These are phyloP conservation scores for Lepidochitona cinerea DNA, from an alignment of 2,888 invertebrate genomes.

Conservation along the genomic window DNA sequence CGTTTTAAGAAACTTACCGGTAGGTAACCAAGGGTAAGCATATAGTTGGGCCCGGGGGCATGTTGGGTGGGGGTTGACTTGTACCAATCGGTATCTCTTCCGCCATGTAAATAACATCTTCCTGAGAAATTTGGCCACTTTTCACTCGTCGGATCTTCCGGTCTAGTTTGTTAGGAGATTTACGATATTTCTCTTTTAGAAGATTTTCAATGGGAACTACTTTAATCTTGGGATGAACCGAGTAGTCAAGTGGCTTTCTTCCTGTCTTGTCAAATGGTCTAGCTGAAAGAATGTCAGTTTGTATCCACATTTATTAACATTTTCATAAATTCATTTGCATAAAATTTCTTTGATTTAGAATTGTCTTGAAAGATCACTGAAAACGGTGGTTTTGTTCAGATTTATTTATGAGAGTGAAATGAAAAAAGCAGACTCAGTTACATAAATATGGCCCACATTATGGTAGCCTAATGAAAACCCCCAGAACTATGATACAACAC, in stretches of 20 bases:
- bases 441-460: too few relatives aligned
- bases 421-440: too few relatives aligned
- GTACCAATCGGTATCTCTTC: not conserved
- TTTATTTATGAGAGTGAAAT: not conserved
- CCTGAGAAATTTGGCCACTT: not conserved
- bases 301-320: too few relatives aligned
- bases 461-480: too few relatives aligned
- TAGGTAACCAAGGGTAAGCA: not conserved
- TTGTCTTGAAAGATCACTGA: too few relatives aligned
- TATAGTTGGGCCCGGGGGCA: not conserved
- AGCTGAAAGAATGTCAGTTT: not conserved
- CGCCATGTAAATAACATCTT: not conserved
- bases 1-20: too few relatives aligned
- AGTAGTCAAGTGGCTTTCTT: not conserved
- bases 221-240: not conserved
- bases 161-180: not conserved
- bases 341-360: too few relatives aligned
- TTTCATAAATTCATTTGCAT: too few relatives aligned
- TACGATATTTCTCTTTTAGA: not conserved
- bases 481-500: too few relatives aligned
- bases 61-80: not conserved
- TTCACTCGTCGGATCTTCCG: not conserved
- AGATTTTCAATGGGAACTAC: not conserved
- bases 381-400: too few relatives aligned
- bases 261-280: not conserved